Evolutionary conservation across 2,113 vertebrate species (phyloP), one percentile per base, ranked within the genome.

Genomic region (Gorsachius goisagi): DNA sequence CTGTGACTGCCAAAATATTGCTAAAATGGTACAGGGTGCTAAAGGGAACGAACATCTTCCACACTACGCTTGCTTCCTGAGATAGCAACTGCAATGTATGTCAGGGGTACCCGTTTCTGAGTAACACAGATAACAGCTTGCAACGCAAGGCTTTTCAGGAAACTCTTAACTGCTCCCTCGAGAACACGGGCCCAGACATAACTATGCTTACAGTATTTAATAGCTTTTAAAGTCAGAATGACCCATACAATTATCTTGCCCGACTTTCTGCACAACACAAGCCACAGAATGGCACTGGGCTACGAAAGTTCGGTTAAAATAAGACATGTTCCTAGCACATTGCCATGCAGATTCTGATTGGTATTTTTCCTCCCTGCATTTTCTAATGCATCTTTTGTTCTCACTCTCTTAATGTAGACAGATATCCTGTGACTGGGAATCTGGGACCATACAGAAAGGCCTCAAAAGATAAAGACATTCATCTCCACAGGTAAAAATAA

Each of bases 261-360:
- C 74, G 60, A 56, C 62, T 26, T 58, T 37, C 62, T 44, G 35
- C 53, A 28, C n/a, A 58, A 62, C 49, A 73, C 35, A 55, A 79
- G 23, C 33, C 35, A 23, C 0, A 66, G 47, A 96, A 93, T 13
- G 74, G 45, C n/a, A 63, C 16, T 1, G 21, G 67, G 49, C 11
- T n/a, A 53, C 56, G 11, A 2, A 82, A 79, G 24, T n/a, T 33
- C 47, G 47, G 32, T 55, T 52, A 16, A 49, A 87, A 23, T 1
- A 32, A 32, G n/a, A 27, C 20, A n/a, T 18, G 55, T 56, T 88
- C 39, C 33, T 2, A 41, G 58, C 33, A 41, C 33, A 35, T 11
- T 50, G 45, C 9, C 27, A 20, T 0, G 0, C 14, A 1, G 9
- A 21, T 32, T 47, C 62, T 87, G 62, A 60, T 10, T 20, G 27